Evolutionary conservation across 1,140 invertebrate species (phyloP), one percentile per base, ranked within the genome.

Genomic region (Ceratitis capitata): DNA sequence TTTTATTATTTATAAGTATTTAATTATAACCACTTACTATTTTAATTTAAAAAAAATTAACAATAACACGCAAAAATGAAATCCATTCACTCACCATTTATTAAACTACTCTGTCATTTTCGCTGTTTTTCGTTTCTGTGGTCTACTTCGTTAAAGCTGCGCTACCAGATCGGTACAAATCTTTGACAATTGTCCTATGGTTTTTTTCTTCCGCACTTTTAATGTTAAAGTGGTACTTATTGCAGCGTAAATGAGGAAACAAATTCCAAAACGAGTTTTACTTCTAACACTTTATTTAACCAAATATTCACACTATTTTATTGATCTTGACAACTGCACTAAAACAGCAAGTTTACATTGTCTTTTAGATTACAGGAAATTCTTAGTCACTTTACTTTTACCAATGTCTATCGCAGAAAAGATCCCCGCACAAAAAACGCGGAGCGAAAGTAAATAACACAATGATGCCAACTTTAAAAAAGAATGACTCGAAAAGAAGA

Each of bases 91-190:
- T 69, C 64, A 69, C 58, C 58, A 61, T 26, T 58, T 58, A 69
- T 26, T 69, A 69, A 56, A 69, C 64, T 69, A 69, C 64, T 69
- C 29, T n/a, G 35, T 69, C 64, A 69, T 69, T 69, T 69, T 69
- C 64, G 35, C 39, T 69, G 64, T 69, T 69, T 69, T 69, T 35
- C 26, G 64, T 64, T 64, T 69, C 35, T 69, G 29, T 39, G 29
- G 14, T 32, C 26, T 69, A 35, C 64, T 23, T 69, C 64, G 29
- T 19, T 1, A 12, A 9, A 42, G 14, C 32, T 1, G 35, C 0
- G 64, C 7, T 69, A 32, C 64, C 64, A 69, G 32, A 69, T n/a
- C 39, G n/a, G 4, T 35, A 69, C 19, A 1, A 39, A 35, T 7
- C 19, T 14, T 26, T 69, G 64, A 69, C 61, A 69, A 19, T 39